phyloP scores from a whole-genome alignment of 2,113 vertebrate genomes.

The Halcyon malimbica region DNA sequence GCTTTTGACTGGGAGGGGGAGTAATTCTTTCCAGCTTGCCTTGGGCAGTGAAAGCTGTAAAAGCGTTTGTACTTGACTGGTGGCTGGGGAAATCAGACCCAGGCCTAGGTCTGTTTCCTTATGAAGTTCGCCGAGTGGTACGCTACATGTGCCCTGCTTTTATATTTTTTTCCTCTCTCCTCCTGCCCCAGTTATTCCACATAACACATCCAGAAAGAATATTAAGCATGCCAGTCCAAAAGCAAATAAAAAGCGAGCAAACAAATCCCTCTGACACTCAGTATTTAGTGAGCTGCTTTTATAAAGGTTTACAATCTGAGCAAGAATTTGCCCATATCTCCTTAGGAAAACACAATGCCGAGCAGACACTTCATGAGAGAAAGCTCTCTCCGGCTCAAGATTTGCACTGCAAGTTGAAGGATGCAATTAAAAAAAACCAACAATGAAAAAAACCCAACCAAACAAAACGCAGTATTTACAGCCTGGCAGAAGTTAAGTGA shows the following conservation, averaged over 20 bases:
- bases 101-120: neutral
- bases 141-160: neutral
- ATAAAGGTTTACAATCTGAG: neutral
- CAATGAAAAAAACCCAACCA: no score
- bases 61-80: neutral
- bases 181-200: neutral
- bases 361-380: neutral
- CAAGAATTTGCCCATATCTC: neutral
- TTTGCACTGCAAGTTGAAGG: neutral
- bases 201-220: neutral
- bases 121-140: neutral
- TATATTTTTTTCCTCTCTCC: neutral
- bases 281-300: neutral
- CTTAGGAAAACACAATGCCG: neutral
- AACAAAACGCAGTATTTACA: neutral
- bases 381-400: neutral
- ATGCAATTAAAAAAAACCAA: neutral
- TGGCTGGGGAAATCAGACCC: neutral
- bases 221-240: neutral
- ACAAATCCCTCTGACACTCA: neutral
- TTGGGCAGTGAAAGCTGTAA: neutral
- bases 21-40: conserved; percentile 19
- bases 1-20: neutral
- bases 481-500: neutral
- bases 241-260: neutral